phyloP scores from a whole-genome alignment of 2,888 invertebrate genomes.

The Mesorhabditis belari region DNA sequence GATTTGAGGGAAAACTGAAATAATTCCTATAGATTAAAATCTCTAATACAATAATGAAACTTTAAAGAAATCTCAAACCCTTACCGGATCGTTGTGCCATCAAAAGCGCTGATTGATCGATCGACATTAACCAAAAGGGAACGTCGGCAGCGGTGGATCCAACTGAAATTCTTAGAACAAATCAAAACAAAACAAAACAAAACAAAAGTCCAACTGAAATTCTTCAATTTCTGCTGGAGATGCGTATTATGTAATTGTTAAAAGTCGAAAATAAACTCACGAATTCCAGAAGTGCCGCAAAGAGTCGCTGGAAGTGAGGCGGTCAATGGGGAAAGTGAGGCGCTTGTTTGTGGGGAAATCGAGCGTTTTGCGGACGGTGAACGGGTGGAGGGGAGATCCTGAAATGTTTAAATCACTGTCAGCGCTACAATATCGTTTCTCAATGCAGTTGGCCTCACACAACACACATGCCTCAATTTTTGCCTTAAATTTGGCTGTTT shows the following conservation, averaged over 20 bases:
- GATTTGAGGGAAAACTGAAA: conserved; percentile 25
- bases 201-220: background rate
- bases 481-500: too few species aligned
- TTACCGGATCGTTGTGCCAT: conserved; percentile 17
- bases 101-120: conserved; percentile 6
- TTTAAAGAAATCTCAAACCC: background rate
- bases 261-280: background rate
- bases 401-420: too few species aligned
- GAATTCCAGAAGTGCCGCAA: background rate
- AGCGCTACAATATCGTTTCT: too few species aligned
- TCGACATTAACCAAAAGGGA: background rate
- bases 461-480: too few species aligned
- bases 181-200: background rate
- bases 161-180: background rate
- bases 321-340: background rate
- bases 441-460: too few species aligned
- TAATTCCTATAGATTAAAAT: background rate
- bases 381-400: background rate
- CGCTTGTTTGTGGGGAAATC: background rate
- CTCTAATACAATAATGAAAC: background rate
- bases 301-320: background rate
- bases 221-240: background rate
- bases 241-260: too few species aligned
- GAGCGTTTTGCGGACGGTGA: background rate
- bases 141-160: background rate